A percentile compares a stretch with the other conserved stretches of the same genome.
These are phyloP conservation scores for Collichthys lucidus DNA, from an alignment of 2,113 vertebrate species.

Conservation along the genomic window DNA sequence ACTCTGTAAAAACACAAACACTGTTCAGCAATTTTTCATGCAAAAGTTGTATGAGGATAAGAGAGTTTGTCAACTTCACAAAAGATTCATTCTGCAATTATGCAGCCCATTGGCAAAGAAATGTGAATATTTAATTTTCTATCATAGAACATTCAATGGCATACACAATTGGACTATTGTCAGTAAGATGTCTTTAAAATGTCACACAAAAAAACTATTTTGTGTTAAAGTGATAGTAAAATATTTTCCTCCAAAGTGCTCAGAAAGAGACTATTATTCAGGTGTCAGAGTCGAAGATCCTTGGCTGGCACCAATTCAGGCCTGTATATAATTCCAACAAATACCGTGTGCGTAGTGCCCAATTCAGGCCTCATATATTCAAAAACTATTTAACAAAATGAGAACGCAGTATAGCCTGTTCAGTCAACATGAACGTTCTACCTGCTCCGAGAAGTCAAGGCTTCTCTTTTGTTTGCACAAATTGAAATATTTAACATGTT, in stretches of 20 bases:
- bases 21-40: slow-evolving; percentile 21
- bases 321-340: slow-evolving; percentile 44
- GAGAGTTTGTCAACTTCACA: slow-evolving; percentile 25
- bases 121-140: slow-evolving; percentile 64
- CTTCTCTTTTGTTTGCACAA: slow-evolving; percentile 61
- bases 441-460: slow-evolving; percentile 69
- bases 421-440: slow-evolving; percentile 32
- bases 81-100: slow-evolving; percentile 32
- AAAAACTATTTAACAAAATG: slow-evolving; percentile 45
- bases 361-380: slow-evolving; percentile 56
- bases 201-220: slow-evolving; percentile 57
- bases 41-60: slow-evolving; percentile 28
- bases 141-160: slow-evolving; percentile 43
- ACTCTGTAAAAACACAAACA: slow-evolving; percentile 14
- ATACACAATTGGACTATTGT: slow-evolving; percentile 46
- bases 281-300: slow-evolving; percentile 63
- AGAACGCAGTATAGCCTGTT: slow-evolving; percentile 37
- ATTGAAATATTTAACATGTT: slow-evolving; percentile 61
- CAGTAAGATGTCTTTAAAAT: slow-evolving; percentile 56
- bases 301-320: slow-evolving; percentile 62
- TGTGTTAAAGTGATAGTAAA: slow-evolving; percentile 53
- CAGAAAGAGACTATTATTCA: slow-evolving; percentile 66
- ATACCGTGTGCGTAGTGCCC: slow-evolving; percentile 32
- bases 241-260: slow-evolving; percentile 63
- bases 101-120: slow-evolving; percentile 32